Evolutionary conservation across 2,113 vertebrate genomes (phyloP).

Genomic region (Gymnarchus niloticus): DNA sequence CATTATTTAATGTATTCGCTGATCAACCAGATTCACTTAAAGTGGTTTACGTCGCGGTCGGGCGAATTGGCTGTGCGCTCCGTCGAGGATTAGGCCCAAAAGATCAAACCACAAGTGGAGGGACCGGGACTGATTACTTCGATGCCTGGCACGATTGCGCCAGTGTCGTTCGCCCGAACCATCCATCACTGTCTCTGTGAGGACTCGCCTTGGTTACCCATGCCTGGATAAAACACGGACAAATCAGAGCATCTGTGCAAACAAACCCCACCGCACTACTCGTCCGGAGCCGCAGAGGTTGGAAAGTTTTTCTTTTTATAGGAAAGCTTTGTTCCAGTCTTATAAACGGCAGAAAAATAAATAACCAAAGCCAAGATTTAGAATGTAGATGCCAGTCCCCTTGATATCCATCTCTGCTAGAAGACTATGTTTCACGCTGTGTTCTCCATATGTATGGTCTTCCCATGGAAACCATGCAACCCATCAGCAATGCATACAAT

Average conservation of each 20-base stretch:
- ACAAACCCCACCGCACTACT: constrained; percentile 31
- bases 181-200: constrained; percentile 50
- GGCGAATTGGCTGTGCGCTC: not conserved
- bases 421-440: not conserved
- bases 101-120: constrained; percentile 19
- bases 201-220: constrained; percentile 43
- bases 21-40: not conserved
- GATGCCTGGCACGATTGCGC: not conserved
- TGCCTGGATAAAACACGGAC: constrained; percentile 50
- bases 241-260: constrained; percentile 49
- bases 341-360: not conserved
- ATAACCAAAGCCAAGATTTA: not conserved
- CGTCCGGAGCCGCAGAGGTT: not conserved
- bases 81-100: not conserved
- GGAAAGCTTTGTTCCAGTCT: constrained; percentile 1
- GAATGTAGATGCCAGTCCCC: not conserved
- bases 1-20: not conserved
- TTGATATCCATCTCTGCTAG: not conserved
- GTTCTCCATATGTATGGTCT: too few species aligned
- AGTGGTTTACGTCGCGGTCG: constrained; percentile 2
- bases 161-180: constrained; percentile 38
- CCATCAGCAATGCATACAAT: not conserved
- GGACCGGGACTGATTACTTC: not conserved
- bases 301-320: constrained; percentile 12
- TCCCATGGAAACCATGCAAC: not conserved